Base-by-base conservation (phyloP, 2,797 vertebrate genomes). In the Zalophus californianus region DNA sequence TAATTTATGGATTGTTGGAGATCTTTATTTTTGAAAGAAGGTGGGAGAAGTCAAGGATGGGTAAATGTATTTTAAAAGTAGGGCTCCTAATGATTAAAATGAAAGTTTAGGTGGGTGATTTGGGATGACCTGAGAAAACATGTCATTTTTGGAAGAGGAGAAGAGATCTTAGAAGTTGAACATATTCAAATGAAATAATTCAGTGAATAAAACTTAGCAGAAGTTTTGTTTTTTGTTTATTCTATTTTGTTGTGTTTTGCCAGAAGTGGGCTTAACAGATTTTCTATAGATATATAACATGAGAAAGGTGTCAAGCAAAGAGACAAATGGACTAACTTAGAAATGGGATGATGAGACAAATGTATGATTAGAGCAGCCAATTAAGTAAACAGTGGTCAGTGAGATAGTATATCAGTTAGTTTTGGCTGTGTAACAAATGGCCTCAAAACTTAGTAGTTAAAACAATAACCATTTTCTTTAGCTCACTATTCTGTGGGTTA, bases 241-340 rank as follows among this genome's bases (percentile, higher is more conserved):
- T 72, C 3, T 73, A 13, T 27, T 73, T 27, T 73, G 23, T 15
- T 75, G 62, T 92, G 35, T 29, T 64, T 64, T 84, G 14, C 12
- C 41, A 70, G 70, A 87, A 62, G 14, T 6, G 16, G 68, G 1
- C 15, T 87, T 75, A 56, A 72, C 50, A 58, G 54, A 72, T 73
- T 73, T 82, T 52, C 25, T 35, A 48, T 20, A 72, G 44, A 73
- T 9, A 41, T 0, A 18, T 48, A 64, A 85, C 14, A 32, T 54
- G n/a, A 64, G n/a, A 14, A 64, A 66, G 60, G 12, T 25, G 58
- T 88, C 56, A 52, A 38, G 54, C 83, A 72, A 62, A 62, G 9
- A 83, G n/a, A n/a, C 21, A 87, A 23, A 58, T 56, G 58, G 68
- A 90, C 25, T 83, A 62, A 92, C 41, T 79, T 73, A 56, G 70